Conservation (phyloP, 1,140 invertebrate species). For the Pomphorhynchus laevis region DNA sequence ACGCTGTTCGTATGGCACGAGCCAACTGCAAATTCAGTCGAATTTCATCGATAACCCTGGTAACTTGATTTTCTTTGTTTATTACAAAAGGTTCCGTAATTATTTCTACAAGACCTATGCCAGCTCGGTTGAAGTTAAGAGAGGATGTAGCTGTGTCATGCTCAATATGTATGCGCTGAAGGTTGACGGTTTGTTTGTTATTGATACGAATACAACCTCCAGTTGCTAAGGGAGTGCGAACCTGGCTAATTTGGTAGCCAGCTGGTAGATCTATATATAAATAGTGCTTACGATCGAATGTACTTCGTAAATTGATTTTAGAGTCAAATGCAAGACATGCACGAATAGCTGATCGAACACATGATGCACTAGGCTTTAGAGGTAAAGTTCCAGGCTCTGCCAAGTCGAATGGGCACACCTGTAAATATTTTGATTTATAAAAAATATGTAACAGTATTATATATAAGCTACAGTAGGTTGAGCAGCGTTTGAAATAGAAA, state of each 20-base stretch:
- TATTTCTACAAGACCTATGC: conserved; percentile 60
- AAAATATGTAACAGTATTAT: too few species aligned
- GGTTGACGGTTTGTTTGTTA: conserved; percentile 24
- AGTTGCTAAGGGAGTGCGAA: conserved; percentile 43
- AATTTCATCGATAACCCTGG: conserved; percentile 7
- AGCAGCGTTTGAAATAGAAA: too few species aligned
- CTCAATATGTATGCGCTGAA: conserved; percentile 68
- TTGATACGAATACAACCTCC: conserved; percentile 43
- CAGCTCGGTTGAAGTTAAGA: conserved; percentile 72
- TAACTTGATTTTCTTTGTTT: too few species aligned
- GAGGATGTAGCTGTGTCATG: conserved; percentile 85
- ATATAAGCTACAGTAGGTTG: too few species aligned
- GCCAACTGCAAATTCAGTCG: conserved; percentile 5
- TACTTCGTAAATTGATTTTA: conserved; percentile 35
- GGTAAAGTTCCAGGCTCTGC: conserved; percentile 62
- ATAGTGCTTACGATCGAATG: conserved; percentile 88
- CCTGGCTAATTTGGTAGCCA: conserved; percentile 92
- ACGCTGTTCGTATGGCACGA: background rate
- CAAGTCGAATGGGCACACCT: conserved; percentile 52
- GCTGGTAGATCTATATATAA: conserved; percentile 84
- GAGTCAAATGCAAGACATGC: conserved; percentile 53
- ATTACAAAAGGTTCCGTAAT: conserved; percentile 82
- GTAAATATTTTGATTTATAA: too few species aligned
- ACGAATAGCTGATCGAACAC: conserved; percentile 46
- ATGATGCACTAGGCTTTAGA: conserved; percentile 39